These are phyloP conservation scores for Bucco capensis DNA, from an alignment of 2,113 vertebrate genomes.

Conservation along the genomic window DNA sequence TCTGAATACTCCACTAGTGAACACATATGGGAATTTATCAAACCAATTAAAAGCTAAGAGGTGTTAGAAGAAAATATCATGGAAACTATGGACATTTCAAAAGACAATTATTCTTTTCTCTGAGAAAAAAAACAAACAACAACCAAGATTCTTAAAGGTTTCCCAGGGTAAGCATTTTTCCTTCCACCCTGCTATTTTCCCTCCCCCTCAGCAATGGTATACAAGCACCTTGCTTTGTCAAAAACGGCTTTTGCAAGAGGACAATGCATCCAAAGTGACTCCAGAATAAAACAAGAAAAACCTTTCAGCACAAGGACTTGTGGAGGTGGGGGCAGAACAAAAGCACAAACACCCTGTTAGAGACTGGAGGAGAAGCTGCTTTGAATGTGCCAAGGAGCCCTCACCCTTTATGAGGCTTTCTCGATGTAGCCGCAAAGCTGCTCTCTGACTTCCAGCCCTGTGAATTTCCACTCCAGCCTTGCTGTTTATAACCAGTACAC, in stretches of 20 bases:
- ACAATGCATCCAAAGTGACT: not conserved
- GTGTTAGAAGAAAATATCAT: not conserved
- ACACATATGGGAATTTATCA: not conserved
- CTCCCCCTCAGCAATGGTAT: not conserved
- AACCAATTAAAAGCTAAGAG: not conserved
- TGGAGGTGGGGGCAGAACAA: not conserved
- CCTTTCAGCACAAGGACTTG: slow-evolving; percentile 16
- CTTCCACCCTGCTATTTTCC: not conserved
- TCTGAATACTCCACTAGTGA: not conserved
- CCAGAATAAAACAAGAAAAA: slow-evolving; percentile 19
- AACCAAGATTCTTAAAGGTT: not conserved
- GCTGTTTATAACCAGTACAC: slow-evolving; percentile 37
- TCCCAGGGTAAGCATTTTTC: not conserved
- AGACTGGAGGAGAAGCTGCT: not conserved
- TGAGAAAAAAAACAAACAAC: not conserved
- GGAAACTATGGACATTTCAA: not conserved
- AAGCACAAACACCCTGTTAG: not conserved
- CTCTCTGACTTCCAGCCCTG: slow-evolving; percentile 6
- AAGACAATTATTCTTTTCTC: not conserved
- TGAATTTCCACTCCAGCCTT: slow-evolving; percentile 38
- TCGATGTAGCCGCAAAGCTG: not conserved
- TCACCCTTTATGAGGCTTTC: not conserved
- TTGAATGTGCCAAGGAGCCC: not conserved
- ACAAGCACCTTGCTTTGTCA: not conserved
- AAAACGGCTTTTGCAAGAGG: not conserved